A percentile compares a stretch with the other conserved stretches of the same genome.
Evolutionary conservation across 2,113 vertebrate genomes (phyloP).

Genomic region (Bos javanicus): DNA sequence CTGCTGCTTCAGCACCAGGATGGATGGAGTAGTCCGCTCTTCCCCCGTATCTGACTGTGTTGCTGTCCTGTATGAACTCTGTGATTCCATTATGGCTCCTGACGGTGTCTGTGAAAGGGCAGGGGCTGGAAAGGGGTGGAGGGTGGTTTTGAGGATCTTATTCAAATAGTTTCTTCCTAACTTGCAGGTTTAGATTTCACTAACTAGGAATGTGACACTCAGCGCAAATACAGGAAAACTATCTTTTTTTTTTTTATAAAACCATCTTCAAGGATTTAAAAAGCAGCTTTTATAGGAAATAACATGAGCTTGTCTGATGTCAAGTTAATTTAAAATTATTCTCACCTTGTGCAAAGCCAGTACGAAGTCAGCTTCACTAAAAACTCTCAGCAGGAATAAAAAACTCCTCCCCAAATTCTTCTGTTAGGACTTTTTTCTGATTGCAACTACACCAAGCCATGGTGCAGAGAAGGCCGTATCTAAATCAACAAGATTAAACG

Average conservation of each 20-base stretch:
- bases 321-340: background rate
- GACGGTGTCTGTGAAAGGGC: background rate
- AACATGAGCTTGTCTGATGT: background rate
- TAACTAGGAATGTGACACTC: background rate
- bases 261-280: background rate
- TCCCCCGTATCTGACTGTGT: rapidly evolving
- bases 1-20: background rate
- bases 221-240: background rate
- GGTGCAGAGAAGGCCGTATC: background rate
- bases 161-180: background rate
- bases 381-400: background rate
- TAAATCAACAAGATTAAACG: background rate
- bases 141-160: background rate
- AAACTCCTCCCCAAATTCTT: rapidly evolving
- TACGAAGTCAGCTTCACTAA: background rate
- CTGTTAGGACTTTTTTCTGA: background rate
- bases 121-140: rapidly evolving
- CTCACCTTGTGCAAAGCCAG: background rate
- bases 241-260: background rate
- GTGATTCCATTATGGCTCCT: background rate
- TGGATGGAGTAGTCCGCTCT: rapidly evolving
- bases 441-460: background rate
- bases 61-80: rapidly evolving
- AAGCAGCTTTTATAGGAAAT: background rate
- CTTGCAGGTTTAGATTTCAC: background rate